Conservation (phyloP, 2,113 vertebrate species). For the Psephotus haematonotus region DNA sequence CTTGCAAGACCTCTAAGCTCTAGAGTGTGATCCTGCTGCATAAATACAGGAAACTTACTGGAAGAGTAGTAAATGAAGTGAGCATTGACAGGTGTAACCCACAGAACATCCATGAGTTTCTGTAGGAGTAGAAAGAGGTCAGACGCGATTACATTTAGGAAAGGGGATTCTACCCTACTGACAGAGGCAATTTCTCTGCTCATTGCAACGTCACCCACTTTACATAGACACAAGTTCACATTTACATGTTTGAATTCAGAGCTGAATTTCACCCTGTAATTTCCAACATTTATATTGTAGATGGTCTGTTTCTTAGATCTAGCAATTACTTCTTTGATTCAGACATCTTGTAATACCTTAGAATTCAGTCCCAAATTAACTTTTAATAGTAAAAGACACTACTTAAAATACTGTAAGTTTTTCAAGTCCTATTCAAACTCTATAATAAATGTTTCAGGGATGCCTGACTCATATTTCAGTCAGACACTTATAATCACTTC, state of each 20-base stretch:
- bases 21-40: background rate
- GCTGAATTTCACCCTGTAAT: background rate
- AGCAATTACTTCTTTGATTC: background rate
- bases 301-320: background rate
- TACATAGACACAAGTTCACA: accelerated
- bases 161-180: background rate
- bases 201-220: background rate
- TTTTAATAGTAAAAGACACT: background rate
- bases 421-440: background rate
- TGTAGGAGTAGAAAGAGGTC: background rate
- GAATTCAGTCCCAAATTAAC: background rate
- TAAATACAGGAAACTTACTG: accelerated
- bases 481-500: background rate
- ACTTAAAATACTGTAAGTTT: background rate
- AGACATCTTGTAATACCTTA: background rate
- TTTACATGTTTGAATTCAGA: background rate
- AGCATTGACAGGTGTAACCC: accelerated
- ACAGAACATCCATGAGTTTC: background rate
- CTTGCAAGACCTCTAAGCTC: background rate
- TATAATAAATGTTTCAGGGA: background rate
- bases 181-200: background rate
- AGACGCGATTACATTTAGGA: background rate
- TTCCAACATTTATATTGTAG: background rate
- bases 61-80: background rate
- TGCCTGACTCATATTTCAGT: background rate